These are phyloP conservation scores for Heliconius sara DNA, from an alignment of 2,888 invertebrate species.

Conservation along the genomic window DNA sequence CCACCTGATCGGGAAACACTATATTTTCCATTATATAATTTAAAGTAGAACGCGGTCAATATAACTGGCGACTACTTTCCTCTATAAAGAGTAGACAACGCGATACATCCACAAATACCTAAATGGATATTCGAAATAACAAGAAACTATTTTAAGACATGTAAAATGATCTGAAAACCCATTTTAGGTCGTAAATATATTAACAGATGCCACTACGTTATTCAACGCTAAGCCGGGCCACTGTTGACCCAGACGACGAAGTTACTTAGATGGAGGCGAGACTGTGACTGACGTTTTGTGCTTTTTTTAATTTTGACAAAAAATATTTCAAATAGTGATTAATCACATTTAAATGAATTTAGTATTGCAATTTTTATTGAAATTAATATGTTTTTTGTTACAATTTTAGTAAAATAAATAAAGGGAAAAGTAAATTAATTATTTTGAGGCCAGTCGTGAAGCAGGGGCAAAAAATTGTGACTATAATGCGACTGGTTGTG, in stretches of 20 bases:
- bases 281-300: conserved; percentile 17
- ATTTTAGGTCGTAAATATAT: conserved; percentile 27
- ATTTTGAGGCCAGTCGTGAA: too few species aligned
- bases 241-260: conserved; percentile 45
- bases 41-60: too few species aligned
- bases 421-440: too few species aligned
- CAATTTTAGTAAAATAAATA: too few species aligned
- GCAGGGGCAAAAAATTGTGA: too few species aligned
- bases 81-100: neutral
- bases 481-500: too few species aligned
- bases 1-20: too few species aligned
- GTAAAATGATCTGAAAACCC: conserved; percentile 26
- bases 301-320: neutral
- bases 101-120: neutral
- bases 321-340: neutral
- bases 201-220: conserved; percentile 36
- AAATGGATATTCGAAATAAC: neutral
- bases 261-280: conserved; percentile 28
- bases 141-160: conserved; percentile 14
- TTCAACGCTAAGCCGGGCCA: conserved; percentile 30
- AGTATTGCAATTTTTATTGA: neutral
- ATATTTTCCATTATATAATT: too few species aligned
- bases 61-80: neutral
- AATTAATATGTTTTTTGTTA: too few species aligned
- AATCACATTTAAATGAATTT: neutral